Evolutionary conservation across 2,888 invertebrate genomes (phyloP).

Genomic region (Cephus pygmeus): DNA sequence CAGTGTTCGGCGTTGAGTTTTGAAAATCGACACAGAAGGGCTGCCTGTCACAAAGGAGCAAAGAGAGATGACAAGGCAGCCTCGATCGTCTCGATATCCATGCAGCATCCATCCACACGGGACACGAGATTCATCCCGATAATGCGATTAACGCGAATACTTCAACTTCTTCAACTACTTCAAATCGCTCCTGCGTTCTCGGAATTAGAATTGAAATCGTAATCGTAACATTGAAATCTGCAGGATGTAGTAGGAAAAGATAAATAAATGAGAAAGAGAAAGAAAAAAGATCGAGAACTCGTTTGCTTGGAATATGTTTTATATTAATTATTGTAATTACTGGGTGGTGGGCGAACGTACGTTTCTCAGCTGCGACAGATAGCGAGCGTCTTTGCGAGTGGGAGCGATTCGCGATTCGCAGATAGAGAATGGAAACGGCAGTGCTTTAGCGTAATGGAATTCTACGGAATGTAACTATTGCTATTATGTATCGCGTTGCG

Average conservation of each 20-base stretch:
- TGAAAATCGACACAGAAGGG: neutral
- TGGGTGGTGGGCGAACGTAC: neutral
- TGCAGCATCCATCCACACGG: neutral
- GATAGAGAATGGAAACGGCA: neutral
- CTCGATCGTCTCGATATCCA: neutral
- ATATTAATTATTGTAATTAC: neutral
- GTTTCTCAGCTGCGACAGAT: neutral
- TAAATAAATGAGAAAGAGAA: neutral
- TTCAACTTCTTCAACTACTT: neutral
- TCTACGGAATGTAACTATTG: slow-evolving; percentile 46
- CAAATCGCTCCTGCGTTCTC: neutral
- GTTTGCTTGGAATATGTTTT: neutral
- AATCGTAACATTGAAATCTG: neutral
- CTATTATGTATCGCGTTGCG: neutral
- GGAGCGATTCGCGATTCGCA: neutral
- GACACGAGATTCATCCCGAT: neutral
- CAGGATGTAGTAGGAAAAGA: neutral
- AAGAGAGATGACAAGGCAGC: neutral
- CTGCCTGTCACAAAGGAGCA: neutral
- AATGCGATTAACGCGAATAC: neutral
- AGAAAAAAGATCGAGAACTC: neutral
- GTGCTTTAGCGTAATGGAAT: slow-evolving; percentile 50
- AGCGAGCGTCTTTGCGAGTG: neutral
- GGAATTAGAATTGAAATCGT: neutral
- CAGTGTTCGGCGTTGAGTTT: neutral